Conservation (phyloP, 2,113 vertebrate species). For the Pipa parva region DNA sequence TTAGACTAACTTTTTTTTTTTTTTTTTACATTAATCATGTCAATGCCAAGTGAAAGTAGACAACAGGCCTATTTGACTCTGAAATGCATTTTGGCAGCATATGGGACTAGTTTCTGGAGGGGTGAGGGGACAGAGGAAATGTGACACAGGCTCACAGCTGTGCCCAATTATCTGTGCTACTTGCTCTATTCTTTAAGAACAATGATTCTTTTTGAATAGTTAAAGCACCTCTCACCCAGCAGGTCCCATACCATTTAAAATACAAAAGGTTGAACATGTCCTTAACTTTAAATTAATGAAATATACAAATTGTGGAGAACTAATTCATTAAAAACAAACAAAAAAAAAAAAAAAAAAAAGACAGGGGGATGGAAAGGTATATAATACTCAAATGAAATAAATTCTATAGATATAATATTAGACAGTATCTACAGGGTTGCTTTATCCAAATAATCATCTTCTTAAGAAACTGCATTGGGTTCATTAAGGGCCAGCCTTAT, state of each 20-base stretch:
- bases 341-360: too few species aligned
- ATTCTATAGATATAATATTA: too few species aligned
- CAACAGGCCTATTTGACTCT: slow-evolving; percentile 17
- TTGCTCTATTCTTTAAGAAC: background rate
- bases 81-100: slow-evolving; percentile 16
- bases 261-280: background rate
- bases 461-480: too few species aligned
- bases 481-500: too few species aligned
- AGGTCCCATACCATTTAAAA: background rate
- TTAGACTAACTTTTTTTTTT: background rate
- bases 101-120: slow-evolving; percentile 5
- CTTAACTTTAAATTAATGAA: too few species aligned
- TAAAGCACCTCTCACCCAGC: background rate
- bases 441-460: too few species aligned
- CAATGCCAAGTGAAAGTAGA: slow-evolving; percentile 1
- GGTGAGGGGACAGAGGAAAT: background rate
- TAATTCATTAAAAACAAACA: too few species aligned
- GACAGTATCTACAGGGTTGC: too few species aligned
- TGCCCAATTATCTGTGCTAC: slow-evolving; percentile 12
- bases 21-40: slow-evolving; percentile 18
- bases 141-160: slow-evolving; percentile 6
- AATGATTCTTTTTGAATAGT: background rate
- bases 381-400: too few species aligned
- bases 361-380: too few species aligned
- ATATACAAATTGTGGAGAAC: too few species aligned